Evolutionary conservation across 2,797 vertebrate species (phyloP).

Genomic region (Prunella strophiata): DNA sequence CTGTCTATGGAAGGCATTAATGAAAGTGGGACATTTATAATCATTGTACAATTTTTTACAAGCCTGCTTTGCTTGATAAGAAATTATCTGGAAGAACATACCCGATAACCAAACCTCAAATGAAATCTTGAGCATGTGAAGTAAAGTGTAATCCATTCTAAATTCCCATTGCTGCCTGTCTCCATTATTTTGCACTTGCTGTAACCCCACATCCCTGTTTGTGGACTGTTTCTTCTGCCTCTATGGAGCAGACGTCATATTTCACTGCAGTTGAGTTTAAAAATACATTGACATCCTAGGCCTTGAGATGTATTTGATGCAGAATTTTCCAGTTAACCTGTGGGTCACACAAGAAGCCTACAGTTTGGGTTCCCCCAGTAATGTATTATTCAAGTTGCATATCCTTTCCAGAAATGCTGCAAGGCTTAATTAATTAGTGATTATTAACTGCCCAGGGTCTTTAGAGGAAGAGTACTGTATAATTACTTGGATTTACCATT

Average conservation of each 20-base stretch:
- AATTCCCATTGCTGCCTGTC: background rate
- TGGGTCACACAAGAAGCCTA: background rate
- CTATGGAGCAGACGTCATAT: background rate
- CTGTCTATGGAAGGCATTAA: background rate
- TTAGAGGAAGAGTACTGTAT: background rate
- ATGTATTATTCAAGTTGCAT: background rate
- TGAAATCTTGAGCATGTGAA: background rate
- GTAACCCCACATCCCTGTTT: background rate
- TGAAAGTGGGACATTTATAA: background rate
- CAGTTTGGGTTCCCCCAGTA: background rate
- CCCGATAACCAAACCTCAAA: background rate
- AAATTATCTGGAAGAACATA: background rate
- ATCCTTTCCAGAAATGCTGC: background rate
- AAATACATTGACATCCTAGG: background rate
- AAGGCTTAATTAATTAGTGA: slow-evolving; percentile 33
- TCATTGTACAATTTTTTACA: background rate
- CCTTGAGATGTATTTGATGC: background rate
- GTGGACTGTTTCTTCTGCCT: background rate
- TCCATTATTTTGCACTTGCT: background rate
- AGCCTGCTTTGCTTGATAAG: background rate
- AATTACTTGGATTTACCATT: background rate
- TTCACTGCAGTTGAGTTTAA: background rate
- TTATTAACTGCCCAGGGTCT: background rate
- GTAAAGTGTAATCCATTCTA: background rate
- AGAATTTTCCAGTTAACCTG: background rate